A percentile compares a stretch with the other conserved stretches of the same genome.
These are phyloP conservation scores for Marmota flaviventris DNA, from an alignment of 2,113 vertebrate genomes.

Conservation along the genomic window DNA sequence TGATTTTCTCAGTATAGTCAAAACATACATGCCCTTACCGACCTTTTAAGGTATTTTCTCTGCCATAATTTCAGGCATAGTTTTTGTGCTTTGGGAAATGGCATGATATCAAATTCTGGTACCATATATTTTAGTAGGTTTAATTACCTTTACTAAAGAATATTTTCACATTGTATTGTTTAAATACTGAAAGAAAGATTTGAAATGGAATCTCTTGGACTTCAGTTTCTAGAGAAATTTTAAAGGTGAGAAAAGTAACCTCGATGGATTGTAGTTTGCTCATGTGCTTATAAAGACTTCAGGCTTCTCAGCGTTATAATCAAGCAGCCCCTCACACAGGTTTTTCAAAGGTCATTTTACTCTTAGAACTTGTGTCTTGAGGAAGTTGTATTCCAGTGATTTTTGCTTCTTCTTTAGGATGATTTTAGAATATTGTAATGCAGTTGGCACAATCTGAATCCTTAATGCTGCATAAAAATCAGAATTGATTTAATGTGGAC, in stretches of 20 bases:
- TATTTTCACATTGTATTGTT: not conserved
- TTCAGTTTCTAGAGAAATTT: slow-evolving; percentile 50
- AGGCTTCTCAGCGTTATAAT: not conserved
- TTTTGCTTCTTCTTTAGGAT: slow-evolving; percentile 45
- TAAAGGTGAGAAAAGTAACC: not conserved
- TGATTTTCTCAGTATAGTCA: not conserved
- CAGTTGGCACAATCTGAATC: not conserved
- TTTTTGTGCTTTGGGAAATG: slow-evolving; percentile 32
- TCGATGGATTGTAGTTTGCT: not conserved
- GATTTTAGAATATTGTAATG: slow-evolving; percentile 65
- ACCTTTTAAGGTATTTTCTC: not conserved
- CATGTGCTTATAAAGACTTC: not conserved
- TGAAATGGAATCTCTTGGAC: not conserved
- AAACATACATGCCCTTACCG: not conserved
- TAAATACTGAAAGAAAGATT: slow-evolving; percentile 1
- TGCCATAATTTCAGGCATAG: not conserved
- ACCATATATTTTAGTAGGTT: not conserved
- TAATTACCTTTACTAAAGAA: slow-evolving; percentile 46
- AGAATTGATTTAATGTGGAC: slow-evolving; percentile 7
- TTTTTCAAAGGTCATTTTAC: slow-evolving; percentile 14
- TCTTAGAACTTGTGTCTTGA: not conserved
- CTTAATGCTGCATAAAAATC: slow-evolving; percentile 50
- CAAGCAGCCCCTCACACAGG: not conserved
- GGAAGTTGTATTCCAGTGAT: not conserved
- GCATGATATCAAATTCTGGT: not conserved